Evolutionary conservation across 2,888 invertebrate genomes (phyloP).

Genomic region (Ormyrus thymus): DNA sequence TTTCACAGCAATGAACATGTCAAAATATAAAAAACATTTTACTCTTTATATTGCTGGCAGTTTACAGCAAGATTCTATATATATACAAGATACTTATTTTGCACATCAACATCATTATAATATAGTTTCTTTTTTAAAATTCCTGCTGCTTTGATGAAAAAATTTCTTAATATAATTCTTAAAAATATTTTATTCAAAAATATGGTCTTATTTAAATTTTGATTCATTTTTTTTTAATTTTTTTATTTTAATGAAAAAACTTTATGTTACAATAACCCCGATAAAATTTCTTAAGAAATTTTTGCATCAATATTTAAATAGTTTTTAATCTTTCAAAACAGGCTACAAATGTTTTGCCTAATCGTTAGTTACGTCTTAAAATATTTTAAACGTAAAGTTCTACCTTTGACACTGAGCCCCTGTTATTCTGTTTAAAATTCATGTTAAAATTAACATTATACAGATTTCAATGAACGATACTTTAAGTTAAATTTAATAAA

Average conservation of each 20-base stretch:
- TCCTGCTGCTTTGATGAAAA: slow-evolving; percentile 3
- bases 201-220: slow-evolving; percentile 6
- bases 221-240: not conserved
- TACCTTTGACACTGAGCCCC: not conserved
- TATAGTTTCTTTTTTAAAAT: not conserved
- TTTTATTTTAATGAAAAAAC: not conserved
- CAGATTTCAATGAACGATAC: too few species aligned
- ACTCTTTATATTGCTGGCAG: not conserved
- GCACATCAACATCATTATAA: not conserved
- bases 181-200: slow-evolving; percentile 13
- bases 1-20: too few species aligned
- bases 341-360: slow-evolving; percentile 12
- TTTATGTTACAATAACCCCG: not conserved
- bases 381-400: not conserved
- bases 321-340: slow-evolving; percentile 8
- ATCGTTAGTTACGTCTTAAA: not conserved
- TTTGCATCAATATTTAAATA: slow-evolving; percentile 21
- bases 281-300: slow-evolving; percentile 31
- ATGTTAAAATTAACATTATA: not conserved
- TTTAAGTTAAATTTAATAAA: too few species aligned
- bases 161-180: slow-evolving; percentile 21
- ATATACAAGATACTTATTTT: not conserved
- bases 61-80: not conserved
- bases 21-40: too few species aligned
- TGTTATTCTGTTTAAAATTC: not conserved